Percentiles rank a stretch among this genome's conserved stretches.
Conservation (phyloP, 2,888 invertebrate species). For the Mythimna ferrago region DNA sequence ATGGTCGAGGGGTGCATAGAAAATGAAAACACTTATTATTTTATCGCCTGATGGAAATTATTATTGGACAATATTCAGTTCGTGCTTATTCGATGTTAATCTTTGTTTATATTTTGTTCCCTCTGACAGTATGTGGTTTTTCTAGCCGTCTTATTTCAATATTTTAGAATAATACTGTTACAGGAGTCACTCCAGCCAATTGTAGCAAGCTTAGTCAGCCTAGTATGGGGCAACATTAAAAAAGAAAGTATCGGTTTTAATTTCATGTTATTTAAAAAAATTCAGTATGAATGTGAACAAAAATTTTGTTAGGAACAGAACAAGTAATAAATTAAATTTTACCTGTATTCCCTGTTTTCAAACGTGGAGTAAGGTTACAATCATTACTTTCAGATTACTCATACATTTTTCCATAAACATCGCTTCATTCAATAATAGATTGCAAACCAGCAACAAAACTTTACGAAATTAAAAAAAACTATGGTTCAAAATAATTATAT, state of each 20-base stretch:
- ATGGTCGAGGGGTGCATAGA: constrained; percentile 83
- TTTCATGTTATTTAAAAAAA: too few species aligned
- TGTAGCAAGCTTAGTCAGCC: too few species aligned
- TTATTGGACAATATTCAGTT: constrained; percentile 45
- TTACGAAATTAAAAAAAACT: neutral
- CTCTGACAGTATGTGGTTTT: neutral
- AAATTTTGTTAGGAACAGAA: neutral
- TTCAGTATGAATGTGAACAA: neutral
- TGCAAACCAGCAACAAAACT: neutral
- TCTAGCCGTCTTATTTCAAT: neutral
- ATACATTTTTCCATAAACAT: neutral
- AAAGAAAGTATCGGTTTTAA: too few species aligned
- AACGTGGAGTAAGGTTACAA: neutral
- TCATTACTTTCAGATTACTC: neutral
- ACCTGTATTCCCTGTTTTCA: too few species aligned
- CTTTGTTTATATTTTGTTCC: neutral
- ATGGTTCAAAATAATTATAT: neutral
- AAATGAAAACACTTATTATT: constrained; percentile 84
- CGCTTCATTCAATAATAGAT: too few species aligned
- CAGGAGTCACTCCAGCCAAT: too few species aligned
- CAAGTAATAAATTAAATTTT: neutral
- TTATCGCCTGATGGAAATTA: constrained; percentile 84
- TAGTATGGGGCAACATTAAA: too few species aligned
- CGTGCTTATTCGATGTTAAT: constrained; percentile 57
- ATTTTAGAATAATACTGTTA: too few species aligned